phyloP scores from a whole-genome alignment of 1,140 invertebrate genomes.

The Holcopasites calliopsidis region DNA sequence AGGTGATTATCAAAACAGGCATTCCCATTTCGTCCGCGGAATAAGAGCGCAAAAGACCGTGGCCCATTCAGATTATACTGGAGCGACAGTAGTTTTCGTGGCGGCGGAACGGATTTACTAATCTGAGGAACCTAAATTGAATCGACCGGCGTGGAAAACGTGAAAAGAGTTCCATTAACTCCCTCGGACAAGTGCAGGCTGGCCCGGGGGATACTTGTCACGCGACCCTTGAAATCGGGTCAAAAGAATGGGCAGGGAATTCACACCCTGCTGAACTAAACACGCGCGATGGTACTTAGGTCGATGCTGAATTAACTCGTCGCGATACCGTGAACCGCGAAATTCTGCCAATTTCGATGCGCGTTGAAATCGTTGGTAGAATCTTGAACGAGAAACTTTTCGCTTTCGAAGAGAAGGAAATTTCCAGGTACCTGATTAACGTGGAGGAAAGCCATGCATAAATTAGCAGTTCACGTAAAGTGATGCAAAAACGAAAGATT shows the following conservation, averaged over 20 bases:
- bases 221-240: not conserved
- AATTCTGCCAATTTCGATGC: not conserved
- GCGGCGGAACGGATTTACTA: slow-evolving; percentile 11
- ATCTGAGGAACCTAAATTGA: slow-evolving; percentile 37
- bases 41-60: not conserved
- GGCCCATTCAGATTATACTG: slow-evolving; percentile 9
- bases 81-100: slow-evolving; percentile 18
- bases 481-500: not conserved
- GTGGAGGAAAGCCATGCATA: slow-evolving; percentile 9
- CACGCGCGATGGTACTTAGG: slow-evolving; percentile 4
- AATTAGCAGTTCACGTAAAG: slow-evolving; percentile 29
- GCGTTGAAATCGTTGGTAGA: too few species aligned
- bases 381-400: too few species aligned
- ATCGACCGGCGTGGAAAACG: not conserved
- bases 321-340: not conserved
- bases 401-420: too few species aligned
- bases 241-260: not conserved
- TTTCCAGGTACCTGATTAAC: not conserved
- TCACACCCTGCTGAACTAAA: slow-evolving; percentile 1
- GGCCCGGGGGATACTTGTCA: slow-evolving; percentile 5
- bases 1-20: slow-evolving; percentile 36
- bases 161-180: slow-evolving; percentile 41
- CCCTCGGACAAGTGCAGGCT: not conserved
- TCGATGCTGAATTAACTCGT: slow-evolving; percentile 5
- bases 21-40: slow-evolving; percentile 18